Base-by-base conservation (phyloP, 2,797 vertebrate genomes). In the Synanceia verrucosa region DNA sequence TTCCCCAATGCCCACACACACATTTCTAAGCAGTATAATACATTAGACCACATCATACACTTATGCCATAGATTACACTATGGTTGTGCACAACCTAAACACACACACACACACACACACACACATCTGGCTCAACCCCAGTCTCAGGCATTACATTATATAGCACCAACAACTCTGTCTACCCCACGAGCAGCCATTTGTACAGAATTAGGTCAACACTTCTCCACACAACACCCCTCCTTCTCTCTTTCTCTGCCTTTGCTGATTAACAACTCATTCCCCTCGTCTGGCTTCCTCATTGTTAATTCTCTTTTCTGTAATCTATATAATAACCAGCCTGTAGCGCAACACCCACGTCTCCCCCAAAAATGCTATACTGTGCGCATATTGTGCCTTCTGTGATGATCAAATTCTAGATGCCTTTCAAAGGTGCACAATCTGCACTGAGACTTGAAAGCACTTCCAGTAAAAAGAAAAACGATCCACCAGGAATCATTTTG, bases 121-220 rank as follows among this genome's bases (percentile, higher is more conserved):
- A 53, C 57, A 58, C 26, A 46, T 73, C 46, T 79, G 68, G 65
- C 73, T 85, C 74, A 77, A 73, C 19, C 79, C 73, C 80, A 79
- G 70, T 78, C 82, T 82, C 56, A 56, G 47, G 68, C 76, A 71
- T 88, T 76, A 72, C 56, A 88, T 70, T 80, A 57, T 81, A 59
- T 7, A 69, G 74, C 64, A 76, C 66, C 59, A 80, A 76, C 86
- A 71, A 73, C 78, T 88, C 78, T 84, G 86, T 86, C 90, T 91
- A 81, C 73, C 70, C 86, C 87, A 91, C 43, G 56, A 92, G 82
- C 88, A 83, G 88, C 89, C 92, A 91, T 93, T 93, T 90, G 78
- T 81, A 77, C 86, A 90, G 84, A 94, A 94, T 90, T 93, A 93
- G 93, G 94, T 94, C 93, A 94, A 89, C 88, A 84, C 85, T 86